Base-by-base conservation (phyloP, 2,797 vertebrate species). In the Aldrovandia affinis region DNA sequence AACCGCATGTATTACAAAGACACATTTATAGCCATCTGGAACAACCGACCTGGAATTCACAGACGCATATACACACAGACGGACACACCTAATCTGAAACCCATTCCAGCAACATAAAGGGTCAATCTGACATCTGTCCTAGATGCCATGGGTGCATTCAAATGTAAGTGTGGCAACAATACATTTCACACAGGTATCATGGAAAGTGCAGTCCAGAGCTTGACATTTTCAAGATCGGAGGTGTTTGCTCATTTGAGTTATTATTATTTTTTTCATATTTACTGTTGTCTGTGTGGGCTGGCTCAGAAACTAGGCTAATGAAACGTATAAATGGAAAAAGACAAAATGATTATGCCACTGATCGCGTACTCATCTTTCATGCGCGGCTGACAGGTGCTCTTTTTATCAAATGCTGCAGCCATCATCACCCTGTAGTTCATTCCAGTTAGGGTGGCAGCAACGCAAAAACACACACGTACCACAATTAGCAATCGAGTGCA, bases 401-500 rank as follows among this genome's bases (percentile, higher is more conserved):
- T 15, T 70, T 70, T 70, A 70, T 39, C 39, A 15, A 18, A 65
- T 65, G 2, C 12, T 65, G 63, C 14, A 39, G 14, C 33, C 68
- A 39, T 70, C 30, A 65, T n/a, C 59, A 63, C n/a, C 30, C 63
- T 20, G 14, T 36, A n/a, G 65, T n/a, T 70, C 36, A 25, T 77
- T 77, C 73, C 33, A 44, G 42, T 77, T 77, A 77, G 47, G 42
- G 22, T 47, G 42, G 42, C 39, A 77, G 73, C 73, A 77, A 77
- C 47, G 73, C 20, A 22, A 44, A 47, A n/a, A n/a, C n/a, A n/a
- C 42, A 3, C 39, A 47, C 42, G 8, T 77, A 14, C 39, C 8
- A 20, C 42, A 77, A 77, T 77, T 77, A 77, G 42, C 22, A 6
- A 44, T 15, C 10, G 15, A 22, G 39, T 3, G 10, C 20, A 15